Percentiles rank a stretch among this genome's conserved stretches.
Evolutionary conservation across 2,113 vertebrate species (phyloP).

Genomic region (Trochalopteron elliotii): DNA sequence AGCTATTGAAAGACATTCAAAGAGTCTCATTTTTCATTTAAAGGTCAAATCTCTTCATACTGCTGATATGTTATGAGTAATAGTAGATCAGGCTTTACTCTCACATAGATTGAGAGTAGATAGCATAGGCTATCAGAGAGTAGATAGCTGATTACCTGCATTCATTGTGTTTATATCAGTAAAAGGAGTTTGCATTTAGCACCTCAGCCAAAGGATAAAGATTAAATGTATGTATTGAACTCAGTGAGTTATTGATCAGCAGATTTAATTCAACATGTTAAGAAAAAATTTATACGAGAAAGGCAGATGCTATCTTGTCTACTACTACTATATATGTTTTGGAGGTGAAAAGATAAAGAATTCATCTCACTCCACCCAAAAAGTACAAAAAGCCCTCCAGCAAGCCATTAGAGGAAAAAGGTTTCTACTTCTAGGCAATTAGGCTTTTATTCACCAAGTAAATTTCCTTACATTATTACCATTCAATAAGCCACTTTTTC

Average conservation of each 20-base stretch:
- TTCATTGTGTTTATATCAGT: background rate
- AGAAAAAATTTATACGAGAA: background rate
- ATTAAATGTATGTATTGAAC: background rate
- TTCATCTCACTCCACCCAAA: background rate
- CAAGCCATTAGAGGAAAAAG: background rate
- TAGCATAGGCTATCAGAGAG: background rate
- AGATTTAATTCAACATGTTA: background rate
- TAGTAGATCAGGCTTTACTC: background rate
- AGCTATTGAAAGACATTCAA: background rate
- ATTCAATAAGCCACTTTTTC: background rate
- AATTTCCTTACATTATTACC: background rate
- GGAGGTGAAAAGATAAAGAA: background rate
- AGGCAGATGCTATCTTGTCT: background rate
- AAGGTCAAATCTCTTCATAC: background rate
- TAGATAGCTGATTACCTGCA: background rate
- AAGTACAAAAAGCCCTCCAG: background rate
- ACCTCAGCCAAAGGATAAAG: background rate
- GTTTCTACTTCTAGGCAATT: background rate
- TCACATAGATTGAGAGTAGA: background rate
- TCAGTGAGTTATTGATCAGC: background rate
- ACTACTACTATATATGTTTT: background rate
- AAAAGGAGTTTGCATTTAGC: background rate
- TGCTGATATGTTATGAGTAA: background rate
- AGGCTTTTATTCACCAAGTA: background rate
- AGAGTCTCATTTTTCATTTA: background rate